These are phyloP conservation scores for Agrotis segetum DNA, from an alignment of 2,888 invertebrate species.

Conservation along the genomic window DNA sequence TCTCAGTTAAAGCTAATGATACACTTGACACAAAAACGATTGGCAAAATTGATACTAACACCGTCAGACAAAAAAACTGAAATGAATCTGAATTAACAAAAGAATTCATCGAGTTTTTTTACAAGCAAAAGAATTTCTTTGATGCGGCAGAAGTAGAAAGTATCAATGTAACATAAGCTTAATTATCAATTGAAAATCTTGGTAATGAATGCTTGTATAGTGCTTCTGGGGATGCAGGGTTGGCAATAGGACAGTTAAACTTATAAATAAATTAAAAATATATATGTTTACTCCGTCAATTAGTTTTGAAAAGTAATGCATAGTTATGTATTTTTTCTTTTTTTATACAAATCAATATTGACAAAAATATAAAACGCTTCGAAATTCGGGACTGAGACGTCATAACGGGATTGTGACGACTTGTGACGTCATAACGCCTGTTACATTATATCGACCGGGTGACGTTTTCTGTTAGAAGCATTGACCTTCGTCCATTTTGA, in stretches of 20 bases:
- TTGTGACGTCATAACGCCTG: too few relatives aligned
- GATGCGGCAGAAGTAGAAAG: slow-evolving; percentile 76
- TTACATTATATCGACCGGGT: too few relatives aligned
- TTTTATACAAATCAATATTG: too few relatives aligned
- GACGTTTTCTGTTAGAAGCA: too few relatives aligned
- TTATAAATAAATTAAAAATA: too few relatives aligned
- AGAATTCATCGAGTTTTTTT: slow-evolving; percentile 57
- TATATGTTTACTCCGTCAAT: too few relatives aligned
- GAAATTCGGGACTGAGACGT: too few relatives aligned
- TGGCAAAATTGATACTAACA: slow-evolving; percentile 48
- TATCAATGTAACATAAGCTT: slow-evolving; percentile 84
- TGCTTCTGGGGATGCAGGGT: slow-evolving; percentile 58
- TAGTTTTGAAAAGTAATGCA: too few relatives aligned
- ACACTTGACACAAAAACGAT: slow-evolving; percentile 30
- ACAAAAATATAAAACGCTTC: too few relatives aligned
- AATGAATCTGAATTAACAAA: slow-evolving; percentile 52
- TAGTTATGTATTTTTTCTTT: too few relatives aligned
- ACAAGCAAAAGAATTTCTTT: slow-evolving; percentile 74
- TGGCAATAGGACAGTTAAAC: slow-evolving; percentile 19
- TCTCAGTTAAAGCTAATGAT: slow-evolving; percentile 20
- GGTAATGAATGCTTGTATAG: slow-evolving; percentile 80
- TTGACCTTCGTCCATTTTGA: too few relatives aligned
- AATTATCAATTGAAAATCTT: slow-evolving; percentile 89
- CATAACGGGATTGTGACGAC: too few relatives aligned
- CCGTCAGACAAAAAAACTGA: slow-evolving; percentile 24